Percentiles rank a stretch among this genome's conserved stretches.
Conservation (phyloP, 2,113 vertebrate species). For the Burhinus bistriatus region DNA sequence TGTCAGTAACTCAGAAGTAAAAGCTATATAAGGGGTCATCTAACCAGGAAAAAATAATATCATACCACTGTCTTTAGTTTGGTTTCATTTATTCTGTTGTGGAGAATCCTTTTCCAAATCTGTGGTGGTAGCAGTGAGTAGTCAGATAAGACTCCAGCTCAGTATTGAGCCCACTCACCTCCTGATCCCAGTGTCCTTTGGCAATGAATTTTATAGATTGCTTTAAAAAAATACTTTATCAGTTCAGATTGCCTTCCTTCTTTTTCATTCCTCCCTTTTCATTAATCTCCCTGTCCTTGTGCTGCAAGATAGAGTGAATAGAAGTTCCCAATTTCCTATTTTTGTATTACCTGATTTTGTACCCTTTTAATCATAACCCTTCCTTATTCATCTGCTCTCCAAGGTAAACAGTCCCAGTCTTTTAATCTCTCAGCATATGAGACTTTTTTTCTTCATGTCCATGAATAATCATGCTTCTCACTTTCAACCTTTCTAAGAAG, state of each 20-base stretch:
- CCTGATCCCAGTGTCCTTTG: background rate
- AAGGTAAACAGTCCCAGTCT: background rate
- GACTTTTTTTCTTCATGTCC: background rate
- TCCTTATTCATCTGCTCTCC: background rate
- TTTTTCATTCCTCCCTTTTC: background rate
- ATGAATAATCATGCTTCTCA: conserved; percentile 3
- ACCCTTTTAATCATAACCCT: background rate
- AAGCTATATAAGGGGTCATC: background rate
- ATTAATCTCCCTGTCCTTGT: background rate
- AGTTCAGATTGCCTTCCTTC: background rate
- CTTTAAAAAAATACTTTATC: background rate
- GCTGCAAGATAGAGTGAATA: background rate
- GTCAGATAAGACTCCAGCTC: background rate
- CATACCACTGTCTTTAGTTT: background rate
- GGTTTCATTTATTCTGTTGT: background rate
- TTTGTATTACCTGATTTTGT: background rate
- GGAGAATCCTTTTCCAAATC: background rate
- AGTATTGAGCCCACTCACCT: background rate
- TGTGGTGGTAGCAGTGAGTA: background rate
- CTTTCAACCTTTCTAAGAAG: conserved; percentile 3
- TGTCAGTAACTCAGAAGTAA: background rate
- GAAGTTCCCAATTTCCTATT: background rate
- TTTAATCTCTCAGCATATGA: background rate
- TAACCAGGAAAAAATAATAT: background rate
- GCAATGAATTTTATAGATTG: background rate